Base-by-base conservation (phyloP, 2,113 vertebrate species). In the Himantopus leucocephalus region DNA sequence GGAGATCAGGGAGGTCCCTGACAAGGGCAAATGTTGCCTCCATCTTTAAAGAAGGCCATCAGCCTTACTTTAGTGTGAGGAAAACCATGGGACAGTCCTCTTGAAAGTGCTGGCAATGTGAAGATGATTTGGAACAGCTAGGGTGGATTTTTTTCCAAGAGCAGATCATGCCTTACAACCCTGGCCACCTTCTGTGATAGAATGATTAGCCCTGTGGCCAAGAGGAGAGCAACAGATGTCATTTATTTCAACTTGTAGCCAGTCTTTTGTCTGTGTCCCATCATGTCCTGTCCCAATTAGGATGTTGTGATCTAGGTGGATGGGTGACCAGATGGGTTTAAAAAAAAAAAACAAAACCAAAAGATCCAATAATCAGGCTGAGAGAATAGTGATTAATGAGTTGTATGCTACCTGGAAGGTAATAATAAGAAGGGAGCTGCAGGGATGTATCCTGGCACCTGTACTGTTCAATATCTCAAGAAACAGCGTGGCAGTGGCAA, bases 41-140 rank as follows among this genome's bases (percentile, higher is more conserved):
- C 0, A 0, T 60, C 47, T 83, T 71, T 24, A 41, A 30, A 50
- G 47, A 32, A 8, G 6, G 2, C 14, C 4, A 32, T 62, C 23
- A 62, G 12, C 14, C 30, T 24, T 74, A 19, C 52, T 88, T 75
- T 24, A 29, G 8, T 48, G 14, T 43, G 8, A 9, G 10, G 21
- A 70, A 56, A 41, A 76, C 7, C 3, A 13, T 2, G 12, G 20
- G 12, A 26, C 12, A 24, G 20, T 80, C 22, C 8, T 59, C 5
- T 9, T 80, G 18, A 26, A 82, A 68, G 43, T 71, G 19, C 47
- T 68, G 29, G 29, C 70, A 17, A 20, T 55, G 20, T 71, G 14
- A 53, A 88, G 11, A 15, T 62, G 3, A 23, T 48, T 58, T 58
- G 27, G 27, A 91, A 63, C 26, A 73, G 15, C 11, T 6, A 39